These are phyloP conservation scores for Dermochelys coriacea DNA, from an alignment of 2,797 vertebrate species.

Conservation along the genomic window DNA sequence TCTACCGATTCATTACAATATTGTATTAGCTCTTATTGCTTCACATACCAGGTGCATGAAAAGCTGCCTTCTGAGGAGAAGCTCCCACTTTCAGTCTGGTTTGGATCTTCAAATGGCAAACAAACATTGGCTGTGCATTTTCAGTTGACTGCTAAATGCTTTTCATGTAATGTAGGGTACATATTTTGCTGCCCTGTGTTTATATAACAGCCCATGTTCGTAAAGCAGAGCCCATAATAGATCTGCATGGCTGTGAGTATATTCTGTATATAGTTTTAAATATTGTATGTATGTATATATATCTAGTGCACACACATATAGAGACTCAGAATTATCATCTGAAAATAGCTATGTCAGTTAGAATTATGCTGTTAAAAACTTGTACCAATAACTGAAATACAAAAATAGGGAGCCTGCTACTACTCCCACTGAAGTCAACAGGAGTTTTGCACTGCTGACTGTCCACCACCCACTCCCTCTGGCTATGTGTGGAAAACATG, in stretches of 20 bases:
- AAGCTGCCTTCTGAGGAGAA: neutral
- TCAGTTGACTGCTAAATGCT: neutral
- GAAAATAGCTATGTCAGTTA: neutral
- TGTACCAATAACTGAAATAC: neutral
- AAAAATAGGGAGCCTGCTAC: neutral
- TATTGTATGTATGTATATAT: too few relatives aligned
- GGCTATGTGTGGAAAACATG: neutral
- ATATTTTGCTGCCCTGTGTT: neutral
- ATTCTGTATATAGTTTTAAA: neutral
- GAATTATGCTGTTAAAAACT: neutral
- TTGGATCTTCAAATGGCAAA: neutral
- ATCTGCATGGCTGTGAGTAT: neutral
- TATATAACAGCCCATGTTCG: neutral
- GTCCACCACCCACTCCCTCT: neutral
- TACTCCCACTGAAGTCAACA: neutral
- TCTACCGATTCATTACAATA: neutral
- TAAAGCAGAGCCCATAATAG: neutral
- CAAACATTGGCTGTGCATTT: neutral
- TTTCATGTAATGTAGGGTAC: neutral
- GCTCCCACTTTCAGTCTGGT: constrained; percentile 3
- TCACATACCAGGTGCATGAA: neutral
- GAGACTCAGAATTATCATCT: neutral
- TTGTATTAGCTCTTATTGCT: neutral
- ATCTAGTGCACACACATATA: neutral
- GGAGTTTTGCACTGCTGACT: accelerated